Conservation (phyloP, 2,888 invertebrate genomes). For the Blastobasis adustella region DNA sequence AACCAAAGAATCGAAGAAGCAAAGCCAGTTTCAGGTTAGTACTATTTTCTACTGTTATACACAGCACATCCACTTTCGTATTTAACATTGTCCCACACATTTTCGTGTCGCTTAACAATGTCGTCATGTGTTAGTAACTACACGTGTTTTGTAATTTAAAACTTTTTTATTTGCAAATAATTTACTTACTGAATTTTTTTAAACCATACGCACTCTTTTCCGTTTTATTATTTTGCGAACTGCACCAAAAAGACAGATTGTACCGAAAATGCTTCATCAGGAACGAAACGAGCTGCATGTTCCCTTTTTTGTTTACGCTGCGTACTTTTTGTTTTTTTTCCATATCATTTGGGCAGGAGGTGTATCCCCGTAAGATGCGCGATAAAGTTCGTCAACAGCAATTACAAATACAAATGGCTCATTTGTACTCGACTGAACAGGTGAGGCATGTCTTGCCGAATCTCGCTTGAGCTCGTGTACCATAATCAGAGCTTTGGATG, state of each 20-base stretch:
- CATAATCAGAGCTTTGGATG: slow-evolving; percentile 66
- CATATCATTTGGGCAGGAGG: slow-evolving; percentile 81
- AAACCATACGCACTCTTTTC: slow-evolving; percentile 33
- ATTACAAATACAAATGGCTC: slow-evolving; percentile 76
- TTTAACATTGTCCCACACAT: slow-evolving; percentile 34
- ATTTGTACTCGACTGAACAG: slow-evolving; percentile 72
- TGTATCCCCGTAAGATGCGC: slow-evolving; percentile 88
- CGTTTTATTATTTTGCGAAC: slow-evolving; percentile 34
- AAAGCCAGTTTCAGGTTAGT: slow-evolving; percentile 80
- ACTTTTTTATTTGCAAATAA: slow-evolving; percentile 26
- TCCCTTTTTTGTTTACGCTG: slow-evolving; percentile 70
- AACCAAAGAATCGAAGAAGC: slow-evolving; percentile 76
- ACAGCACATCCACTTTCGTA: slow-evolving; percentile 67
- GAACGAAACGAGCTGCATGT: slow-evolving; percentile 59
- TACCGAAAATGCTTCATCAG: slow-evolving; percentile 46
- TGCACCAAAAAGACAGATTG: slow-evolving; percentile 24
- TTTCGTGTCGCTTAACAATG: slow-evolving; percentile 48
- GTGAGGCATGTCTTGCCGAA: slow-evolving; percentile 66
- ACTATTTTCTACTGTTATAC: slow-evolving; percentile 21
- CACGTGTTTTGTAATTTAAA: slow-evolving; percentile 35
- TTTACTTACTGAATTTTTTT: slow-evolving; percentile 26
- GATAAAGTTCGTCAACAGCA: slow-evolving; percentile 83
- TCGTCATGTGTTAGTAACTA: slow-evolving; percentile 58
- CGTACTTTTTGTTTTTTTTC: slow-evolving; percentile 74
- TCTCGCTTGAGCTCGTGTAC: slow-evolving; percentile 53